Percentiles rank a stretch among this genome's conserved stretches.
These are phyloP conservation scores for Mus spicilegus DNA, from an alignment of 2,113 vertebrate species.

Conservation along the genomic window DNA sequence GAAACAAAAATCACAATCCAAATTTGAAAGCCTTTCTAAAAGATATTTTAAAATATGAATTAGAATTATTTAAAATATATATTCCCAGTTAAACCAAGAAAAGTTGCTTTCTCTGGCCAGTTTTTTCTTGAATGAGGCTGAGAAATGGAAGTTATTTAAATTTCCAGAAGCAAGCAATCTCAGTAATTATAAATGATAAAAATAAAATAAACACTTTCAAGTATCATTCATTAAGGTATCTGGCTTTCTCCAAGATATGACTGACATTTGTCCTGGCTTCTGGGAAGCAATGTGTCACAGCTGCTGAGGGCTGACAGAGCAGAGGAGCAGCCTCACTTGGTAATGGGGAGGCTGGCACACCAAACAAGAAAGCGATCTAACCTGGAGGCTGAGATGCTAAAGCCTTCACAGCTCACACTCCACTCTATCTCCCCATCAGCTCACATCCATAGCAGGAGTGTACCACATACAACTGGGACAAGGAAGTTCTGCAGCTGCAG, in stretches of 20 bases:
- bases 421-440: background rate
- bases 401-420: background rate
- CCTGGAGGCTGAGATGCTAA: too few relatives aligned
- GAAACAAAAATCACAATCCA: background rate
- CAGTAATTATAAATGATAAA: background rate
- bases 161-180: slow-evolving; percentile 48
- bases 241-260: background rate
- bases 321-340: background rate
- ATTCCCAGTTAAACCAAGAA: background rate
- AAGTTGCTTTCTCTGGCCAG: background rate
- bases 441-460: background rate
- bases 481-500: background rate
- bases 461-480: background rate
- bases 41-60: background rate
- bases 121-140: background rate
- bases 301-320: background rate
- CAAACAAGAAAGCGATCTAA: background rate
- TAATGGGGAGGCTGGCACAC: background rate
- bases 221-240: background rate
- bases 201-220: background rate
- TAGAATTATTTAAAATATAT: slow-evolving; percentile 35
- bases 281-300: background rate
- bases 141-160: slow-evolving; percentile 37
- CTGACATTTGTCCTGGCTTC: background rate
- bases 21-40: slow-evolving; percentile 4